Evolutionary conservation across 2,797 vertebrate genomes (phyloP), one percentile per base, ranked within the genome.

Genomic region (Trematomus bernacchii): DNA sequence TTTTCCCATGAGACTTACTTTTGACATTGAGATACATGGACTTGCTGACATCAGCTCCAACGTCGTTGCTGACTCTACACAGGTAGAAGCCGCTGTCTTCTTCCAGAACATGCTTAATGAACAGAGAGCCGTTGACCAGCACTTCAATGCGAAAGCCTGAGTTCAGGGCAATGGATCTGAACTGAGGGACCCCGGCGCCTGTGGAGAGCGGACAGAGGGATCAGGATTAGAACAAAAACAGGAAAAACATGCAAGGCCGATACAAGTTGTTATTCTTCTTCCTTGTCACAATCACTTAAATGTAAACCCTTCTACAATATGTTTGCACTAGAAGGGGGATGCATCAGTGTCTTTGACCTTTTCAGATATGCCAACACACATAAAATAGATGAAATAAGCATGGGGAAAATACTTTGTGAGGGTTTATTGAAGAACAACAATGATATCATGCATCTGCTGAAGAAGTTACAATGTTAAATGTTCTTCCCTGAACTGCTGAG

Each of bases 21-120:
- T 99, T 99, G 90, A 99, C 98, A 72, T 97, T 99, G 95, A 99
- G 97, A 95, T 97, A 99, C 98, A 99, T 99, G 95, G 98, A 99
- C 95, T 99, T 99, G 98, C 98, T 99, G 96, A 99, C 98, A 92
- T 99, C 98, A 44, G 98, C 98, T 87, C 98, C 98, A 76, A 99
- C 98, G 71, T 99, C 98, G 89, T 99, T 99, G 97, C 98, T 99
- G 96, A 99, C 98, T 93, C 99, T 94, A 92, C 98, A 99, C 90
- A 99, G 97, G 95, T 99, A 99, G 95, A 99, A 99, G 88, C 98
- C 98, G n/a, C 97, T 98, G 93, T 99, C 98, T 93, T 99, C 98
- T 64, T 99, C 98, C 91, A 99, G 94, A 19, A 99, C 97, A 0
- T 99, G 98, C 85, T 99, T 99, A 80, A 99, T 99, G 91, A 99